Base-by-base conservation (phyloP, 2,888 invertebrate species). In the Lochmaea capreae region DNA sequence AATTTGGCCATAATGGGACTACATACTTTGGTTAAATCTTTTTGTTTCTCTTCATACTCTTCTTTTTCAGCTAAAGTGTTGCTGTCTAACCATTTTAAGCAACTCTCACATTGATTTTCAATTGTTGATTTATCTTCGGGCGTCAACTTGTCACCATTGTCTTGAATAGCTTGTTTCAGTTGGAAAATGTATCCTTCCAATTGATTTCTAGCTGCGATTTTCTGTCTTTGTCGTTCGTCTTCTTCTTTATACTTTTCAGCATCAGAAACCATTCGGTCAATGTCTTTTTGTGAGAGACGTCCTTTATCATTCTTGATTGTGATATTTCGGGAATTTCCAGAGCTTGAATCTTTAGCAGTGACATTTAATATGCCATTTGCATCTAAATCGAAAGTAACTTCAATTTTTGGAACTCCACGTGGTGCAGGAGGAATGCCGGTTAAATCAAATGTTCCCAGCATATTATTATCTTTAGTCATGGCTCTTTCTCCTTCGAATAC, bases 281-380 rank as follows among this genome's bases (percentile, higher is more conserved):
- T 95, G 82, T 95, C 95, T 10, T 92, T 92, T 84, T 95, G 94
- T 22, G 94, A 93, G 65, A 95, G 88, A 6, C 95, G 90, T 0
- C 95, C 94, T 83, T 92, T 94, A 88, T 95, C 94, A 87, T 95
- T 95, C 85, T 93, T 93, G 77, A 95, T 95, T 72, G 92, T 92
- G 77, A 95, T 94, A 85, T 93, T 92, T 84, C 92, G 92, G 74
- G 90, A 90, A 76, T 92, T 92, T 4, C 91, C 91, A 14, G 90
- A 90, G 76, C 90, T 89, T 72, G 87, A 89, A 80, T 92, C 91
- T 82, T 89, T 90, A 16, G 89, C 89, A 2, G 89, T 88, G 2
- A 91, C 88, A 80, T 90, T 90, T 54, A 90, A 83, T 78, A 94
- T 93, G 67, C 93, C 93, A 83, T 94, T 93, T 52, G 92, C 93